These are phyloP conservation scores for Halcyon chelicuti DNA, from an alignment of 2,797 vertebrate species.

Conservation along the genomic window DNA sequence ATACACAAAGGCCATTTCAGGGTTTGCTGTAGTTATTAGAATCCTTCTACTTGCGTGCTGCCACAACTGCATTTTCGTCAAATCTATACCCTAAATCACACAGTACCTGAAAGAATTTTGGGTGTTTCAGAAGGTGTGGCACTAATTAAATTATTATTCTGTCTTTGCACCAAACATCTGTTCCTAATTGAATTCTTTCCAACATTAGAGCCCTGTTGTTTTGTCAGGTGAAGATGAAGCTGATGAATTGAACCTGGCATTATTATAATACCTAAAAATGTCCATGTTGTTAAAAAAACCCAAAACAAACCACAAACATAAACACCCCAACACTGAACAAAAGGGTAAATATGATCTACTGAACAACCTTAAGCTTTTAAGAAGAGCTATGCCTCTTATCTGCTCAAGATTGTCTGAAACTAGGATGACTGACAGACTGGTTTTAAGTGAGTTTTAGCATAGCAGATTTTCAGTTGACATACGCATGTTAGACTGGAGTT, in stretches of 20 bases:
- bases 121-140: background rate
- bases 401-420: background rate
- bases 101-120: background rate
- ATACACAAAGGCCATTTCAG: background rate
- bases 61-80: background rate
- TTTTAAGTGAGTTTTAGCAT: background rate
- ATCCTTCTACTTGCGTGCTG: background rate
- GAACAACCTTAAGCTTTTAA: background rate
- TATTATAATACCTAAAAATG: background rate
- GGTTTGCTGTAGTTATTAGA: background rate
- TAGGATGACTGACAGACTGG: background rate
- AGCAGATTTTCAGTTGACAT: background rate
- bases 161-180: background rate
- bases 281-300: background rate
- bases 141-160: background rate
- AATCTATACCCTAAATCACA: background rate
- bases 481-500: background rate
- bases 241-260: background rate
- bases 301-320: background rate
- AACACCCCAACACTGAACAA: fast-evolving
- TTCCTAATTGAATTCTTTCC: background rate
- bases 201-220: background rate
- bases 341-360: background rate
- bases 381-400: background rate
- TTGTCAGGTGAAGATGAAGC: background rate